Evolutionary conservation across 2,113 vertebrate genomes (phyloP), one percentile per base, ranked within the genome.

Genomic region (Meles meles): DNA sequence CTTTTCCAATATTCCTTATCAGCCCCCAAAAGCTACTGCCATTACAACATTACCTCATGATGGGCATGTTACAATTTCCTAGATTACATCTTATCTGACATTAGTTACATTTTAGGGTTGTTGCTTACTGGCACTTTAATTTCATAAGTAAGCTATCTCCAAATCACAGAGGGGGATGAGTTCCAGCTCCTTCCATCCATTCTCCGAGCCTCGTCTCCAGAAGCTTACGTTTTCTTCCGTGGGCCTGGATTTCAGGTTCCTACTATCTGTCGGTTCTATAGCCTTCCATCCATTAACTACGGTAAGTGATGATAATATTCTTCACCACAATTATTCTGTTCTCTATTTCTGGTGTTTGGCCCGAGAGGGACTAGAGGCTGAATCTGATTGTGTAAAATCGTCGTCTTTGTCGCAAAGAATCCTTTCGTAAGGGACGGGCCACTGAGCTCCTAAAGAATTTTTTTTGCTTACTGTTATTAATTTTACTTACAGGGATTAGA

Each of bases 51-150:
- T 95, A 94, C 90, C 63, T 92, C 90, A 2, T 79, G 97, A 97
- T 96, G 96, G 96, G 92, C 96, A 79, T 82, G 97, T 97, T 97
- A 97, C 97, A 97, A 96, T 97, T 97, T 96, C 92, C 95, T 57
- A 97, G 96, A 97, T 98, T 96, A 92, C 84, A 94, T 97, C 97
- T 98, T 96, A 97, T 97, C 98, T 96, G 97, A 86, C 97, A 96
- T 96, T 95, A 97, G 92, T 82, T 96, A 95, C 98, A 96, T 97
- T 97, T 98, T 97, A 97, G 96, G 97, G 95, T 52, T 76, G 96
- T 88, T 97, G 97, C 97, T 97, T 97, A 90, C 96, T 88, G 96
- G 97, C 94, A 97, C 98, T 97, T 97, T 97, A 97, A 97, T 98
- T 97, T 98, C 96, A 81, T 97, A 94, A 97, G 96, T 88, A 90